A percentile compares a stretch with the other conserved stretches of the same genome.
Evolutionary conservation across 2,888 invertebrate genomes (phyloP).

Genomic region (Physocephala rufipes): DNA sequence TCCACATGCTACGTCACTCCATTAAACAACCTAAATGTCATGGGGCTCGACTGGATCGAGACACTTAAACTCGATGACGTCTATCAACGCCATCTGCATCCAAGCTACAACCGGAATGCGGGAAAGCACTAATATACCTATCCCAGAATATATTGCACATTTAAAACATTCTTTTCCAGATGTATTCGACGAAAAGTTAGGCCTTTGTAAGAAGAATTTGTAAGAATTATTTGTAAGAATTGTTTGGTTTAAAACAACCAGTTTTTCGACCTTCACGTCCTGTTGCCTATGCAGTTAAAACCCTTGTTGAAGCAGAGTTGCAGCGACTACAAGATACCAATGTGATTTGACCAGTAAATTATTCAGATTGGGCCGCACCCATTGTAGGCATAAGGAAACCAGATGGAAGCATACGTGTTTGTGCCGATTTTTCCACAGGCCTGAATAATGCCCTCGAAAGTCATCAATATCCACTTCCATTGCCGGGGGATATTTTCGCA

Average conservation of each 20-base stretch:
- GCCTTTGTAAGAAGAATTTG: constrained; percentile 39
- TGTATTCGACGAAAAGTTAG: constrained; percentile 37
- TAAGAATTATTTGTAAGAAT: constrained; percentile 41
- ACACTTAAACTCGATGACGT: constrained; percentile 37
- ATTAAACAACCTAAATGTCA: constrained; percentile 30
- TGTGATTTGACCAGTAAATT: constrained; percentile 43
- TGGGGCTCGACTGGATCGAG: constrained; percentile 36
- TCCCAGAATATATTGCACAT: constrained; percentile 27
- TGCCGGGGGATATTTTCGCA: constrained; percentile 42
- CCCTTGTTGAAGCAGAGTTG: constrained; percentile 42
- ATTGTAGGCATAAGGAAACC: constrained; percentile 44
- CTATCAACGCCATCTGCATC: constrained; percentile 34
- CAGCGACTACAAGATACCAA: constrained; percentile 39
- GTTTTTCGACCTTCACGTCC: constrained; percentile 44
- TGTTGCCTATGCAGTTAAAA: constrained; percentile 37
- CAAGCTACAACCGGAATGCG: constrained; percentile 7
- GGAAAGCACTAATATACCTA: constrained; percentile 21
- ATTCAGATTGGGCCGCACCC: constrained; percentile 44
- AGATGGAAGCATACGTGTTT: constrained; percentile 42
- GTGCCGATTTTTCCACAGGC: constrained; percentile 44
- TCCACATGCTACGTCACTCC: constrained; percentile 39
- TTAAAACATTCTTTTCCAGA: constrained; percentile 40
- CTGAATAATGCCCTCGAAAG: constrained; percentile 35
- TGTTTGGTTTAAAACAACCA: constrained; percentile 42
- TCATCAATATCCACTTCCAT: constrained; percentile 43